Evolutionary conservation across 2,888 invertebrate genomes (phyloP).

Genomic region (Melinaea menophilus): DNA sequence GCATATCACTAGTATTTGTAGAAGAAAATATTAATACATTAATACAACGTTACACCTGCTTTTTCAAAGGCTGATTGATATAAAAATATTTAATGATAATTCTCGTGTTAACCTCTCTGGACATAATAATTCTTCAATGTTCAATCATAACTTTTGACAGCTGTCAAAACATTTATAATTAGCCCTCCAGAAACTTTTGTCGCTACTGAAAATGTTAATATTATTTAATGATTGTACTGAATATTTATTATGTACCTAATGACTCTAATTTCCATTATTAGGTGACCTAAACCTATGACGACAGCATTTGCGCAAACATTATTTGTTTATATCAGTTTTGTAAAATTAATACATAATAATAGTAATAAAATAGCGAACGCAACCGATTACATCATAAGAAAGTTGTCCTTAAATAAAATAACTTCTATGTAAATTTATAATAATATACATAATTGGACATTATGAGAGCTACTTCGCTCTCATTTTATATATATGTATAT

Average conservation of each 20-base stretch:
- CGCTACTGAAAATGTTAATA: too few relatives aligned
- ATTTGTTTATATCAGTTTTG: background rate
- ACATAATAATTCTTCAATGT: too few relatives aligned
- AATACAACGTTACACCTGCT: too few relatives aligned
- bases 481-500: background rate
- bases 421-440: conserved; percentile 1
- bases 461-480: background rate
- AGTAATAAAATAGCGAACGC: conserved; percentile 3
- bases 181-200: too few relatives aligned
- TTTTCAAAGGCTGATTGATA: too few relatives aligned
- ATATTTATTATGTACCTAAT: background rate
- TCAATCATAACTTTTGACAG: too few relatives aligned
- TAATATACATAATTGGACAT: conserved; percentile 5
- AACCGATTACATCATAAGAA: conserved; percentile 5
- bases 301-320: background rate
- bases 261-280: background rate
- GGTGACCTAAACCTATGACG: background rate
- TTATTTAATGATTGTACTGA: background rate
- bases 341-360: conserved; percentile 5
- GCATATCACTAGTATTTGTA: too few relatives aligned
- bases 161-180: too few relatives aligned
- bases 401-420: conserved; percentile 1
- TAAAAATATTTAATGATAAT: too few relatives aligned
- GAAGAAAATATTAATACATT: too few relatives aligned
- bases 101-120: too few relatives aligned